phyloP scores from a whole-genome alignment of 2,797 vertebrate genomes.

The Malacoraja senta region DNA sequence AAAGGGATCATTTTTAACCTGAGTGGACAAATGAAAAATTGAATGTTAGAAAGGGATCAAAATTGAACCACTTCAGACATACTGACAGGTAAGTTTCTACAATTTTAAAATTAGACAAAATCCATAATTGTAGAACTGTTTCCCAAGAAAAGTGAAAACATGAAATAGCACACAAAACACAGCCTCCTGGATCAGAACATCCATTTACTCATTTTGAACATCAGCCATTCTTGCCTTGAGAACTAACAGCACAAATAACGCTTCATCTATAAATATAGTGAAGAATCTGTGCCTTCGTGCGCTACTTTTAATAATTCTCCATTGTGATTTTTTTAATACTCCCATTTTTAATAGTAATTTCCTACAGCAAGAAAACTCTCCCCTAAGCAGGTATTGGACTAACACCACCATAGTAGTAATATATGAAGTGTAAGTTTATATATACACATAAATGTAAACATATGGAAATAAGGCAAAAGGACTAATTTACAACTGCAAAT shows the following conservation, averaged over 20 bases:
- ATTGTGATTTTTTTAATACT: background rate
- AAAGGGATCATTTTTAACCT: conserved; percentile 93
- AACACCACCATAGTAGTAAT: no score
- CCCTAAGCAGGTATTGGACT: background rate
- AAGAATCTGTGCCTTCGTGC: background rate
- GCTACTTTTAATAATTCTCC: background rate
- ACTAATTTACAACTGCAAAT: background rate
- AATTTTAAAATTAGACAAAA: background rate
- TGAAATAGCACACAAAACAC: background rate
- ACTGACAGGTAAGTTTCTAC: background rate
- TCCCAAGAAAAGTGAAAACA: no score
- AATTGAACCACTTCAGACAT: background rate
- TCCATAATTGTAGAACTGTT: background rate
- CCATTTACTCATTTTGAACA: background rate
- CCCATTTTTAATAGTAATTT: background rate
- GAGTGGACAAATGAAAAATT: conserved; percentile 29
- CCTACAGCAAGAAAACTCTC: background rate
- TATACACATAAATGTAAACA: no score
- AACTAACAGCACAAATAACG: background rate
- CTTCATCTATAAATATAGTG: background rate
- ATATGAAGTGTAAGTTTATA: background rate
- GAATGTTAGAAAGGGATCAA: conserved; percentile 37
- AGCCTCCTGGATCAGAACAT: background rate
- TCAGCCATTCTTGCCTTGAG: background rate
- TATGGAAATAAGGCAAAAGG: background rate